Base-by-base conservation (phyloP, 2,888 invertebrate species). In the Tetropium fuscum region DNA sequence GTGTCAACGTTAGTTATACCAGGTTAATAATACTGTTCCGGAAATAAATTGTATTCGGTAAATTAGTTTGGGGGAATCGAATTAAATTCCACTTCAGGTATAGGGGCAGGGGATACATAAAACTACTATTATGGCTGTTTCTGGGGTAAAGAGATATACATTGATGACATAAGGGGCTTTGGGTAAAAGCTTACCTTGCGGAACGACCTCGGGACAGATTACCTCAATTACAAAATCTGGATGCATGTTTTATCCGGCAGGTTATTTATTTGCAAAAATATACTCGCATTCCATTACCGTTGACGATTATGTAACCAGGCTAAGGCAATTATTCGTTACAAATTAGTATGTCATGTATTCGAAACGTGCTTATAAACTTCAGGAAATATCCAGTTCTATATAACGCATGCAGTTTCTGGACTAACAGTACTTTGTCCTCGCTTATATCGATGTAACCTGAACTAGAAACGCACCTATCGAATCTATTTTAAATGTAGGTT, bases 401-500 rank as follows among this genome's bases (percentile, higher is more conserved):
- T n/a, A n/a, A n/a, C n/a, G n/a, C n/a, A n/a, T n/a, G n/a, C n/a
- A n/a, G n/a, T n/a, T n/a, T n/a, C n/a, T n/a, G n/a, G n/a, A n/a
- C n/a, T n/a, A n/a, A n/a, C n/a, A n/a, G n/a, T n/a, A n/a, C n/a
- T n/a, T n/a, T n/a, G n/a, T n/a, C n/a, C n/a, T n/a, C n/a, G n/a
- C n/a, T n/a, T 51, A 34, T 41, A 30, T 41, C 8, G 27, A 16
- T 41, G 16, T 43, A 45, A 45, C 45, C 18, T 45, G 45, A 38
- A 15, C 51, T 40, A 27, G 51, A 51, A 51, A 51, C 38, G 44
- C 49, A 64, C 59, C 57, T 60, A 60, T 59, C 54, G 25, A 44
- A 54, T 63, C 63, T 66, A 66, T 66, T 66, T 66, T 60, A 60
- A 60, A 63, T 63, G 44, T 63, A 61, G 63, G 63, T 66, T 61